phyloP scores from a whole-genome alignment of 1,140 invertebrate genomes.

The Atopsyche davidsoni region DNA sequence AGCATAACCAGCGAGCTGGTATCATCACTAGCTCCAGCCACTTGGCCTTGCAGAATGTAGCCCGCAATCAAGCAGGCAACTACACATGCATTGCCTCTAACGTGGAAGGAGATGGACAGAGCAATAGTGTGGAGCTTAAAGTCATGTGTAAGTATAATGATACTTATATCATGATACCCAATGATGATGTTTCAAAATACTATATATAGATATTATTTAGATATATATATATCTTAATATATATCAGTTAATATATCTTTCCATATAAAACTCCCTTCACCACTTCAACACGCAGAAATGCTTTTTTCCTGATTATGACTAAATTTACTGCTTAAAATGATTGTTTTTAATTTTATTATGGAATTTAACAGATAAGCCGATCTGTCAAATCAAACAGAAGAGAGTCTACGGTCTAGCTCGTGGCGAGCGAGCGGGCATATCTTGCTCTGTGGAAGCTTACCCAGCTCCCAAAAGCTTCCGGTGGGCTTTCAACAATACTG shows the following conservation, averaged over 20 bases:
- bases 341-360: slow-evolving; percentile 29
- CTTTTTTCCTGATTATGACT: too few species aligned
- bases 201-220: slow-evolving; percentile 6
- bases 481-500: slow-evolving; percentile 87
- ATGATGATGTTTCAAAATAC: too few species aligned
- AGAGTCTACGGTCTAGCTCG: slow-evolving; percentile 78
- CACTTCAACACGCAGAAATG: too few species aligned
- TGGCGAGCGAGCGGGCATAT: slow-evolving; percentile 70
- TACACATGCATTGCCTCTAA: slow-evolving; percentile 85
- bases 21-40: slow-evolving; percentile 77
- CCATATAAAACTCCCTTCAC: background rate
- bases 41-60: slow-evolving; percentile 72
- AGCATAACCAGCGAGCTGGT: slow-evolving; percentile 72
- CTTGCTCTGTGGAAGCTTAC: slow-evolving; percentile 81
- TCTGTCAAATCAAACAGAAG: slow-evolving; percentile 74
- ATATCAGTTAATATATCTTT: background rate
- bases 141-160: slow-evolving; percentile 89
- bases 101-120: slow-evolving; percentile 80
- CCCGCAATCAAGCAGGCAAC: slow-evolving; percentile 71
- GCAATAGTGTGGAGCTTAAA: slow-evolving; percentile 71
- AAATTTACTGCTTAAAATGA: background rate
- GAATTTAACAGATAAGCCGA: slow-evolving; percentile 78
- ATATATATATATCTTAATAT: background rate
- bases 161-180: too few species aligned
- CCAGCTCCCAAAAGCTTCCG: slow-evolving; percentile 77